Evolutionary conservation across 1,140 invertebrate genomes (phyloP).

Genomic region (Lerema accius): DNA sequence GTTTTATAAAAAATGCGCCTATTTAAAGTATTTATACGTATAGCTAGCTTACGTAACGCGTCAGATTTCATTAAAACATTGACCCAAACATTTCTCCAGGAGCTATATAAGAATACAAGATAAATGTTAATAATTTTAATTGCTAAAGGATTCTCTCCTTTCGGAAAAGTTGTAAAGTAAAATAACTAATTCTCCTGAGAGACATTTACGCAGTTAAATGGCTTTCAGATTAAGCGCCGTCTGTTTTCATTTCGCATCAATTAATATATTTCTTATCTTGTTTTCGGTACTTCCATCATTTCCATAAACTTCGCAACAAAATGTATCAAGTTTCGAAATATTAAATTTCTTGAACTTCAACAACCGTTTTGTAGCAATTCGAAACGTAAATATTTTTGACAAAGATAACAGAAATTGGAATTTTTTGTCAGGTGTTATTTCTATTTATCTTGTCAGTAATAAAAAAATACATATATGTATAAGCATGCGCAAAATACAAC

Average conservation of each 20-base stretch:
- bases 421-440: too few relatives aligned
- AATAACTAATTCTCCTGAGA: slow-evolving; percentile 13
- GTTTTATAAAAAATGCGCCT: too few relatives aligned
- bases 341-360: slow-evolving; percentile 2
- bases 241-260: slow-evolving; percentile 25
- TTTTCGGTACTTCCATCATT: slow-evolving; percentile 6
- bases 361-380: not conserved
- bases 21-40: too few relatives aligned
- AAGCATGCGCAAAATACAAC: too few relatives aligned
- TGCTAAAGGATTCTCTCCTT: slow-evolving; percentile 3
- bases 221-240: slow-evolving; percentile 24
- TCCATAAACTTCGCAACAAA: not conserved
- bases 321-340: not conserved
- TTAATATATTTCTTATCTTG: slow-evolving; percentile 13
- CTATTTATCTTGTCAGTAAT: too few relatives aligned
- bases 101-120: not conserved
- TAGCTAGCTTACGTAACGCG: too few relatives aligned
- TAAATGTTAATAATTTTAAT: not conserved
- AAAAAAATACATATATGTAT: too few relatives aligned
- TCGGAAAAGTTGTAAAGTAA: slow-evolving; percentile 12
- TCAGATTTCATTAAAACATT: too few relatives aligned
- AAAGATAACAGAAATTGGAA: not conserved
- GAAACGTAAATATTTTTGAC: not conserved
- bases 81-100: not conserved
- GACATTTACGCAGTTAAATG: slow-evolving; percentile 29